A percentile compares a stretch with the other conserved stretches of the same genome.
Evolutionary conservation across 2,797 vertebrate genomes (phyloP).

Genomic region (Lates japonicus): DNA sequence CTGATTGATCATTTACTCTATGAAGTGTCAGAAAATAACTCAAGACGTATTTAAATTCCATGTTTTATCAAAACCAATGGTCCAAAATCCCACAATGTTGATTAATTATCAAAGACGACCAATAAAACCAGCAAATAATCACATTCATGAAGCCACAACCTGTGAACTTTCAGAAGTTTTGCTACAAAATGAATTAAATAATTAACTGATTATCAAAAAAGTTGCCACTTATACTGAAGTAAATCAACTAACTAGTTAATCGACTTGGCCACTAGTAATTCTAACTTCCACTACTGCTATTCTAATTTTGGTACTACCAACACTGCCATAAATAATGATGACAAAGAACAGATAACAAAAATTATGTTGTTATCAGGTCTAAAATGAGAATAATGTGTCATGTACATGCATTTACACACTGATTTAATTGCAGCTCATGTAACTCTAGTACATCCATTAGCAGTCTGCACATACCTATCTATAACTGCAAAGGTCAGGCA

Average conservation of each 20-base stretch:
- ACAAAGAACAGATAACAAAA: constrained; percentile 10
- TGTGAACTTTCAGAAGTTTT: not conserved
- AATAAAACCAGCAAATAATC: not conserved
- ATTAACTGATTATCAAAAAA: not conserved
- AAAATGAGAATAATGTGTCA: constrained; percentile 26
- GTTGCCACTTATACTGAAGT: not conserved
- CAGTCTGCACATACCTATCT: constrained; percentile 58
- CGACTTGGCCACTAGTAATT: rapidly evolving
- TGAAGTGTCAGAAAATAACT: no score
- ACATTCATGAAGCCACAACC: not conserved
- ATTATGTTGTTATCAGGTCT: constrained; percentile 13
- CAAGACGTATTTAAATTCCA: not conserved
- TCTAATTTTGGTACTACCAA: not conserved
- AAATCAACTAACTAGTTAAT: not conserved
- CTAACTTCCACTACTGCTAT: not conserved
- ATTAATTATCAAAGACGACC: not conserved
- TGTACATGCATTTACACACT: constrained; percentile 28
- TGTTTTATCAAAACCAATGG: not conserved
- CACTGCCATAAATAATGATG: not conserved
- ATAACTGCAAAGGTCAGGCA: constrained; percentile 75
- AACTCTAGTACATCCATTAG: constrained; percentile 63
- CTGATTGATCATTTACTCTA: no score
- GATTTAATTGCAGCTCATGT: constrained; percentile 56
- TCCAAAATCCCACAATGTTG: not conserved
- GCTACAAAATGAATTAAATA: not conserved